These are phyloP conservation scores for Lamellibrachia luymesi DNA, from an alignment of 1,140 invertebrate genomes.

Conservation along the genomic window DNA sequence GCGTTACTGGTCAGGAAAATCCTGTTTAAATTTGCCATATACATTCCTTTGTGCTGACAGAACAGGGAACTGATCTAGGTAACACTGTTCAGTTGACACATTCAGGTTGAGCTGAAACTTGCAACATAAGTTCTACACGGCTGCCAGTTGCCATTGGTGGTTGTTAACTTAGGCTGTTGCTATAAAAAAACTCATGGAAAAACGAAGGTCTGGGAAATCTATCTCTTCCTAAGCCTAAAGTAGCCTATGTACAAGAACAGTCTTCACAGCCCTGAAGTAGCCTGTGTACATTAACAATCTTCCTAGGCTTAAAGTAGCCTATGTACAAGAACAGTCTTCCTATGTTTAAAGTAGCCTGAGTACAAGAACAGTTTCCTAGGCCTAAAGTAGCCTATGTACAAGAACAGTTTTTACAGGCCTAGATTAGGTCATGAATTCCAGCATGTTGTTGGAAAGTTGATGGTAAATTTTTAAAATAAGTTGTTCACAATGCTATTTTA, in stretches of 20 bases:
- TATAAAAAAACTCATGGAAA: neutral
- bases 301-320: neutral
- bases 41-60: neutral
- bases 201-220: neutral
- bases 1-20: too few relatives aligned
- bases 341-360: neutral
- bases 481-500: too few relatives aligned
- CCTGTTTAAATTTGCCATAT: neutral
- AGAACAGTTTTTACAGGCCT: neutral
- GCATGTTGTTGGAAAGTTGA: too few relatives aligned
- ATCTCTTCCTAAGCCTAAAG: neutral
- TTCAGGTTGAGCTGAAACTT: neutral
- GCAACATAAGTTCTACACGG: neutral
- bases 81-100: neutral
- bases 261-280: neutral
- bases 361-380: neutral
- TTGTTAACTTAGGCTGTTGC: neutral
- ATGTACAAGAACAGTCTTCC: neutral
- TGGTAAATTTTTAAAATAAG: too few relatives aligned
- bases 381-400: neutral
- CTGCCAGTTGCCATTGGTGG: neutral
- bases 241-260: neutral
- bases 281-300: too few relatives aligned
- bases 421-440: neutral
- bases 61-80: neutral